Evolutionary conservation across 2,888 invertebrate genomes (phyloP).

Genomic region (Cyclophora punctaria): DNA sequence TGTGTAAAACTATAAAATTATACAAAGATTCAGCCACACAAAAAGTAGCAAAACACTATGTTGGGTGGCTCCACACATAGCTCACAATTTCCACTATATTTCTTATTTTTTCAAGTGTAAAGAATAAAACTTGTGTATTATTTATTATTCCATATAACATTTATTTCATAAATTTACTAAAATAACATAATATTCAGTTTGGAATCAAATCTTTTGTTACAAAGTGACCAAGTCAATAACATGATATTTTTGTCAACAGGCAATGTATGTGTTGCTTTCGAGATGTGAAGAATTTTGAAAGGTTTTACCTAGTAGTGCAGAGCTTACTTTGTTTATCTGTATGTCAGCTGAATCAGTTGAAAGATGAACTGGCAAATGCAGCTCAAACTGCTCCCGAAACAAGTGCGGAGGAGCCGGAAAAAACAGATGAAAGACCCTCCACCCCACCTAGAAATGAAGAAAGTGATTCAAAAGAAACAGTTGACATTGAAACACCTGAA

Average conservation of each 20-base stretch:
- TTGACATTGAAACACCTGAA: conserved; percentile 28
- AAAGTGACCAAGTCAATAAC: too few species aligned
- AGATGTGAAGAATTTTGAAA: conserved; percentile 93
- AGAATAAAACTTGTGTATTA: too few species aligned
- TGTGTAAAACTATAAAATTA: too few species aligned
- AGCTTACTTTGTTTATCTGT: conserved; percentile 89
- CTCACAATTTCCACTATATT: background rate
- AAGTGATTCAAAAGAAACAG: conserved; percentile 28
- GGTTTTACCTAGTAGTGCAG: conserved; percentile 91
- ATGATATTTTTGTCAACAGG: conserved; percentile 64
- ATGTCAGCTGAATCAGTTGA: conserved; percentile 85
- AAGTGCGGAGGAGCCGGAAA: conserved; percentile 42
- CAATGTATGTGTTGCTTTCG: conserved; percentile 97
- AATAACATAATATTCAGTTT: too few species aligned
- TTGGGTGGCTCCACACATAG: too few species aligned
- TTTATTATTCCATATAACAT: too few species aligned
- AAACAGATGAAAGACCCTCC: conserved; percentile 24
- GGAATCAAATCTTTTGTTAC: too few species aligned
- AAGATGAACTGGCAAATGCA: conserved; percentile 71
- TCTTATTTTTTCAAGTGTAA: background rate
- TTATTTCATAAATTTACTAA: too few species aligned
- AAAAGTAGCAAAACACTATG: too few species aligned
- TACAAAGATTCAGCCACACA: too few species aligned
- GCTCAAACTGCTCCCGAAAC: conserved; percentile 40
- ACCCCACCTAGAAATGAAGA: conserved; percentile 30